Conservation (phyloP, 2,797 vertebrate genomes). For the Buceros bicornis region DNA sequence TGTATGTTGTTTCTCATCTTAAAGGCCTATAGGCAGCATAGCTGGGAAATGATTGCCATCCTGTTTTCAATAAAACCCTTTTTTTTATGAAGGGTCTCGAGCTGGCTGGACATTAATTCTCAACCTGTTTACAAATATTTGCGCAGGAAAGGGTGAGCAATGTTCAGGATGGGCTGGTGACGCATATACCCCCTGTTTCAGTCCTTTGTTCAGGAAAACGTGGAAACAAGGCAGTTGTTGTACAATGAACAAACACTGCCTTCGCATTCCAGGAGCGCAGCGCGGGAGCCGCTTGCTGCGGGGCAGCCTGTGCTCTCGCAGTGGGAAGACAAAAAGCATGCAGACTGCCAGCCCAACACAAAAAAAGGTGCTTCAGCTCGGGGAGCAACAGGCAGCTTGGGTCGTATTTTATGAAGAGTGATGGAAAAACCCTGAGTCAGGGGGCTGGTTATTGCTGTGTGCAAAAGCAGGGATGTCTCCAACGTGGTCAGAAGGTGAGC, state of each 20-base stretch:
- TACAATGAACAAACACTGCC: not conserved
- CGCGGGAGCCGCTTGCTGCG: not conserved
- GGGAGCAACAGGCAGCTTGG: not conserved
- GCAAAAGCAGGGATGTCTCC: not conserved
- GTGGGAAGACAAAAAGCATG: not conserved
- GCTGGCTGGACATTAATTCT: constrained; percentile 12
- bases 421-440: not conserved
- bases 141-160: constrained; percentile 22
- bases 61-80: constrained; percentile 54
- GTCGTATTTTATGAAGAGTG: not conserved
- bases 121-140: constrained; percentile 50
- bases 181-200: not conserved
- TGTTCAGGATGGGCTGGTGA: constrained; percentile 24
- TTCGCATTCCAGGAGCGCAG: not conserved
- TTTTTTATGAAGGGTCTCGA: constrained; percentile 30
- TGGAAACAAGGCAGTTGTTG: not conserved
- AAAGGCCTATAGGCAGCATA: not conserved
- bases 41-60: constrained; percentile 67
- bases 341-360: not conserved
- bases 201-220: constrained; percentile 35
- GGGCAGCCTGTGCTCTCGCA: not conserved
- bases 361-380: not conserved
- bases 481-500: not conserved
- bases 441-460: not conserved
- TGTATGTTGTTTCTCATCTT: not conserved